Evolutionary conservation across 2,888 invertebrate genomes (phyloP).

Genomic region (Furcula furcula): DNA sequence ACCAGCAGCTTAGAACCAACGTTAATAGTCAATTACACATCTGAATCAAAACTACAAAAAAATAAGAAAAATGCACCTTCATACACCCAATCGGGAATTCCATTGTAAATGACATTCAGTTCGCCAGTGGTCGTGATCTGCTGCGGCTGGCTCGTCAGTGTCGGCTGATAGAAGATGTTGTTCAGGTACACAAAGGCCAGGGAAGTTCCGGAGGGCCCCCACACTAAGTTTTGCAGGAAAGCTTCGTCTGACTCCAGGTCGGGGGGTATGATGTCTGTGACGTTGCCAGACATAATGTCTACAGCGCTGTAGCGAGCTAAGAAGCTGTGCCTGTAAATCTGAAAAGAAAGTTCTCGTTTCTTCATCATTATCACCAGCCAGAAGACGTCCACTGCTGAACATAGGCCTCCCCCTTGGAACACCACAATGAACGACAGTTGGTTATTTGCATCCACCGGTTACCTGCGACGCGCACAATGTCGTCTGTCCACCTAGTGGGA

Average conservation of each 20-base stretch:
- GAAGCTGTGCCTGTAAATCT: constrained; percentile 91
- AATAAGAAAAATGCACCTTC: constrained; percentile 87
- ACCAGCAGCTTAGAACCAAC: too few species aligned
- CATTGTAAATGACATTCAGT: constrained; percentile 87
- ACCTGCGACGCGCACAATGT: too few species aligned
- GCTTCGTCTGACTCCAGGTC: constrained; percentile 52
- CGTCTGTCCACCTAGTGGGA: too few species aligned
- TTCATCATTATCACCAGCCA: too few species aligned
- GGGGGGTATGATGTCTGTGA: constrained; percentile 47
- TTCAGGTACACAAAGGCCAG: constrained; percentile 87
- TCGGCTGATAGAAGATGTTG: constrained; percentile 88
- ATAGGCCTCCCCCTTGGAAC: too few species aligned
- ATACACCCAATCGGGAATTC: constrained; percentile 97
- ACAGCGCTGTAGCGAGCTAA: constrained; percentile 87
- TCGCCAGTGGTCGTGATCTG: constrained; percentile 84
- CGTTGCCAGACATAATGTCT: constrained; percentile 79
- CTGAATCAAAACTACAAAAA: too few species aligned
- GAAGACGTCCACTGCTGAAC: too few species aligned
- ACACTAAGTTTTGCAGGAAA: constrained; percentile 86
- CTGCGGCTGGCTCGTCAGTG: constrained; percentile 60
- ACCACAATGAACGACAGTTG: too few species aligned
- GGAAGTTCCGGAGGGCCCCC: constrained; percentile 88
- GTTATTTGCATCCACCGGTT: too few species aligned
- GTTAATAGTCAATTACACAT: too few species aligned
- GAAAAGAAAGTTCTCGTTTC: too few species aligned